Evolutionary conservation across 2,113 vertebrate genomes (phyloP).

Genomic region (Ictalurus furcatus): DNA sequence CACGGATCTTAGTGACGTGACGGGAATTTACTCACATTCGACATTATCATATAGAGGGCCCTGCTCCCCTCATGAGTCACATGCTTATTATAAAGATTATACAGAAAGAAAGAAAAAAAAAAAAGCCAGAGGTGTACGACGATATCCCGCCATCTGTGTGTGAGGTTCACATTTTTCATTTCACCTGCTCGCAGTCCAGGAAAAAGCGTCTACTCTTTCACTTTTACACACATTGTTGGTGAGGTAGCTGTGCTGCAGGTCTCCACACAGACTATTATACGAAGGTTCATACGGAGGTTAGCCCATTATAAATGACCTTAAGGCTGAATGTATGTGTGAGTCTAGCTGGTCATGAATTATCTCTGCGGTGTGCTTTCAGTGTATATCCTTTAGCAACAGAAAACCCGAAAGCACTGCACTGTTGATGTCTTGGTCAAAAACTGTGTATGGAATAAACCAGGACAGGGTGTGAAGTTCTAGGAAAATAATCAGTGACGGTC

Average conservation of each 20-base stretch:
- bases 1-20: background rate
- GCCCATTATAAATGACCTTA: background rate
- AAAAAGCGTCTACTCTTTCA: background rate
- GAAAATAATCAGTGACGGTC: background rate
- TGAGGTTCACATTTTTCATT: background rate
- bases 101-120: no score
- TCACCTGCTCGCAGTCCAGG: background rate
- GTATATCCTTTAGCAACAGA: background rate
- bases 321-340: background rate
- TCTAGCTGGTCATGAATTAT: background rate
- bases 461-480: no score
- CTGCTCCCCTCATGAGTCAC: background rate
- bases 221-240: background rate
- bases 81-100: background rate
- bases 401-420: background rate
- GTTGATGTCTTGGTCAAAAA: background rate
- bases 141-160: background rate
- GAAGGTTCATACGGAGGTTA: background rate
- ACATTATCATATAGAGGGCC: background rate
- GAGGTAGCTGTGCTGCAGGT: background rate
- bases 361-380: background rate
- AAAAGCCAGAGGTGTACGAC: background rate
- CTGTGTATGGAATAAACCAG: background rate
- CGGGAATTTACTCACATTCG: background rate
- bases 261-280: background rate